Percentiles rank a stretch among this genome's conserved stretches.
Evolutionary conservation across 2,888 invertebrate genomes (phyloP).

Genomic region (Apotomis capreana): DNA sequence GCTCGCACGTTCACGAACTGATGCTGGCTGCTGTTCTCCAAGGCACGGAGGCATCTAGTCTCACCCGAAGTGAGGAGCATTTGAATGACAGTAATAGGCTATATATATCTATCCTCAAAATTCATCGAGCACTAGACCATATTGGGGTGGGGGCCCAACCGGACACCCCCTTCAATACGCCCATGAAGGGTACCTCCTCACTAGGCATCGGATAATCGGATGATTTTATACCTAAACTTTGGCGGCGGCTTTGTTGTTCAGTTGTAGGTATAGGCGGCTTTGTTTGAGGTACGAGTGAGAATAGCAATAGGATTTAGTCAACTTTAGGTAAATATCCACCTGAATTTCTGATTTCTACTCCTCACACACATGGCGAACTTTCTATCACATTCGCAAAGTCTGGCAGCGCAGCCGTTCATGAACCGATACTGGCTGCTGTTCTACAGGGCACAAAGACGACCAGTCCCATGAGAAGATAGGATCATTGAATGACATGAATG

Average conservation of each 20-base stretch:
- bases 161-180: too few species aligned
- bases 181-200: too few species aligned
- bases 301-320: too few species aligned
- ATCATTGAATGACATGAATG: neutral
- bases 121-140: too few species aligned
- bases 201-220: too few species aligned
- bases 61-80: neutral
- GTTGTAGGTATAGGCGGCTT: too few species aligned
- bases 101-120: neutral
- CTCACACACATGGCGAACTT: slow-evolving; percentile 91
- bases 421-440: slow-evolving; percentile 62
- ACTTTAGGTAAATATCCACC: too few species aligned
- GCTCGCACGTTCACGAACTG: slow-evolving; percentile 81
- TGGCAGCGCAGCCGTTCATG: slow-evolving; percentile 87
- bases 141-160: too few species aligned
- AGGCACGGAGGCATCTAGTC: slow-evolving; percentile 84
- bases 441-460: slow-evolving; percentile 86
- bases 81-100: neutral
- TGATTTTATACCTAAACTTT: too few species aligned
- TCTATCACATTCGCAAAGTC: slow-evolving; percentile 93
- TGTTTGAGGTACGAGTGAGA: too few species aligned
- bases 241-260: too few species aligned
- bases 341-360: too few species aligned
- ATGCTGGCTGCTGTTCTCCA: slow-evolving; percentile 68
- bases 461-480: neutral